Percentiles rank a stretch among this genome's conserved stretches.
Evolutionary conservation across 2,888 invertebrate species (phyloP).

Genomic region (Cephus sareptanus): DNA sequence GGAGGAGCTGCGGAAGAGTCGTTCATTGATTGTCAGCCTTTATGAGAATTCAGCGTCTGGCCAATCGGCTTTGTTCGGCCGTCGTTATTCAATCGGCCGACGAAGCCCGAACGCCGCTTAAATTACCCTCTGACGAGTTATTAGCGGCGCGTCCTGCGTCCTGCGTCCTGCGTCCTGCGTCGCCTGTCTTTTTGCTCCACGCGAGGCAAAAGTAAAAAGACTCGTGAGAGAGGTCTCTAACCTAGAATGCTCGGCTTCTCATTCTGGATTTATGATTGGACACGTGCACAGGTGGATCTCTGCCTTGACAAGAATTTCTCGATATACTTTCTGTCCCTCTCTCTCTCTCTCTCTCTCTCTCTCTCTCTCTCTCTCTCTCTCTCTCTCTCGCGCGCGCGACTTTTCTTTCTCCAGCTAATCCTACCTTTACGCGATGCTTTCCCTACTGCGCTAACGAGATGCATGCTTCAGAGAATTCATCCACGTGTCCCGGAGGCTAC

Average conservation of each 20-base stretch:
- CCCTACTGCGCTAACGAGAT: neutral
- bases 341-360: neutral
- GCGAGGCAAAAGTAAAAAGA: neutral
- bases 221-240: neutral
- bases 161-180: neutral
- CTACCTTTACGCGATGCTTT: neutral
- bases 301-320: neutral
- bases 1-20: neutral
- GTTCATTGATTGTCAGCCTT: neutral
- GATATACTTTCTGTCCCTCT: neutral
- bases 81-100: neutral
- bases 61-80: neutral
- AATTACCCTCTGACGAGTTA: neutral
- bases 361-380: no score
- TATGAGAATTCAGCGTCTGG: neutral
- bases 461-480: neutral
- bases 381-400: no score
- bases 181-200: neutral
- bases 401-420: neutral
- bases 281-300: neutral
- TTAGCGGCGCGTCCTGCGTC: neutral
- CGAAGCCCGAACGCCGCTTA: neutral
- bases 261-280: neutral
- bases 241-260: neutral
- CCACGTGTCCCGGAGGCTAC: neutral